Evolutionary conservation across 2,797 vertebrate species (phyloP), one percentile per base, ranked within the genome.

Genomic region (Prionace glauca): DNA sequence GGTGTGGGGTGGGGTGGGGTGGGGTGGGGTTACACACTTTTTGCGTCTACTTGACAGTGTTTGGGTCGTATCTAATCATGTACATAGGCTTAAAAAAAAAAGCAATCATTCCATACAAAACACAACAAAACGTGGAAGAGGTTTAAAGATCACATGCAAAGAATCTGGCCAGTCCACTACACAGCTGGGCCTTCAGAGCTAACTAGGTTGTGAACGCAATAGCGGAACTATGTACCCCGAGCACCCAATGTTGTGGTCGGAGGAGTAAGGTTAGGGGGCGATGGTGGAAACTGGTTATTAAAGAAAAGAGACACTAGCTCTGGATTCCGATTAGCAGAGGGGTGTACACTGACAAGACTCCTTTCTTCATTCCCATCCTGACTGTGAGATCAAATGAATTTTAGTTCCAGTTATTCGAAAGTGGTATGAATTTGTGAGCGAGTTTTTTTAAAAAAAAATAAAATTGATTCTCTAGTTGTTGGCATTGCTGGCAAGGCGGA

Each of bases 41-140:
- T 11, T 94, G 93, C 41, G 20, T 50, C 71, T 56, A 67, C n/a
- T 67, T 67, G 65, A 90, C 92, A 71, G 91, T 94, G 92, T 94
- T 94, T 26, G 29, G 36, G 32, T 45, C 50, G 92, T 71, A 14
- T 72, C 36, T 72, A 36, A 91, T 91, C 32, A 29, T 50, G 69
- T 56, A 74, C 45, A 56, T 94, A 65, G 88, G 88, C 26, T 77
- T 86, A 50, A 50, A 50, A 56, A 56, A 50, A n/a, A 62, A 91
- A 50, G 72, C 45, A 74, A 74, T 22, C 60, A 65, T 26, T 94
- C 41, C 26, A 74, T 60, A 56, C 16, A 74, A 94, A 94, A 94
- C 45, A 94, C 41, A 71, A 41, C 36, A 72, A 29, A 7, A 94
- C 72, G 18, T 56, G 12, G 26, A 41, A 5, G 5, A 14, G 72